Base-by-base conservation (phyloP, 2,797 vertebrate genomes). In the Poeciliopsis gracilis region DNA sequence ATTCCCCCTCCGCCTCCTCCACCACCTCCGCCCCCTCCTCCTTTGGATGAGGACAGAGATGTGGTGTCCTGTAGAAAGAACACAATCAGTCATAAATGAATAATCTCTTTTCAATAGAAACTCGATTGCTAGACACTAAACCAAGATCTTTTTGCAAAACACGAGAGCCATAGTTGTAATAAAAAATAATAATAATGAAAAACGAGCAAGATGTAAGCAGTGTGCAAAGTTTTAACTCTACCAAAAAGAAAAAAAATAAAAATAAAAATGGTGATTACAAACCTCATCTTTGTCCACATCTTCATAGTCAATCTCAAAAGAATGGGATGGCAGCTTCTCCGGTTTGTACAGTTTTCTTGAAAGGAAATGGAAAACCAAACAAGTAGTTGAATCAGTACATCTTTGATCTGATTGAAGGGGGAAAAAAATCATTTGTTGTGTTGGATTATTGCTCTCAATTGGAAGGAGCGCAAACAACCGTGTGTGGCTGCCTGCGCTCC, bases 201-300 rank as follows among this genome's bases (percentile, higher is more conserved):
- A 30, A 9, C 2, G 0, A 59, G 11, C 11, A 75, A 28, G 25
- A 75, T 45, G 38, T 33, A 45, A 23, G 13, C 38, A 28, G 38
- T 43, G 11, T 45, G 41, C 23, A 45, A 28, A 70, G 5, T 13
- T 15, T 13, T 70, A 3, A 45, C 38, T 45, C 25, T 13, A 43
- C 20, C 20, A 9, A 10, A 25, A 51, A 47, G 1, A 86, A 69
- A 81, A 78, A 81, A 18, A 15, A 15, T 33, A 33, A 33, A 33
- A 30, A 30, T 33, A 16, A 16, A 73, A 81, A 0, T 38, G 78
- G 51, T 74, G 70, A 82, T 87, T 77, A 94, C 97, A 93, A 94
- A 99, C 98, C 95, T 99, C 98, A 94, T 99, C 98, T 86, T 98
- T 99, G 92, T 99, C 98, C 85, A 97, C 91, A 71, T 99, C 98